These are phyloP conservation scores for Macrotis lagotis DNA, from an alignment of 2,113 vertebrate species.

Conservation along the genomic window DNA sequence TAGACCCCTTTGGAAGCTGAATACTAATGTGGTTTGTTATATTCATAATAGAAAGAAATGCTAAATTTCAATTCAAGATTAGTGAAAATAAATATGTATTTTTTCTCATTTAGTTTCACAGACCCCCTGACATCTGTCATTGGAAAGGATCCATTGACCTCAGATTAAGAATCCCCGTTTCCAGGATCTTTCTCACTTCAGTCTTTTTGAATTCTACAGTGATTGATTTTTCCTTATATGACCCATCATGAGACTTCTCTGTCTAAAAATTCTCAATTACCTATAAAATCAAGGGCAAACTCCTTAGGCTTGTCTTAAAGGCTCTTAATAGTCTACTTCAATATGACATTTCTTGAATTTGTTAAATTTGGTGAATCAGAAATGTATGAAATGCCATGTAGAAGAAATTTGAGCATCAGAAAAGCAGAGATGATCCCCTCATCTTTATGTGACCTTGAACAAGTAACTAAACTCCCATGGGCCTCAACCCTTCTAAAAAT, in stretches of 20 bases:
- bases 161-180: neutral
- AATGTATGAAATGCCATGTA: neutral
- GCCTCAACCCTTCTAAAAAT: neutral
- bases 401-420: neutral
- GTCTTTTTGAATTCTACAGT: neutral
- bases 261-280: slow-evolving; percentile 19
- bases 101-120: neutral
- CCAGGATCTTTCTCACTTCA: neutral
- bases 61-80: neutral
- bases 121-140: neutral
- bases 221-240: neutral
- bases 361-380: neutral
- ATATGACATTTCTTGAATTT: slow-evolving; percentile 6
- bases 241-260: neutral
- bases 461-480: neutral
- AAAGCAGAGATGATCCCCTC: neutral
- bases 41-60: neutral
- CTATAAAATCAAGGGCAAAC: slow-evolving; percentile 1
- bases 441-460: neutral
- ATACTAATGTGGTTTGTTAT: neutral
- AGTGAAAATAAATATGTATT: neutral
- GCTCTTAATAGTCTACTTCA: slow-evolving; percentile 4
- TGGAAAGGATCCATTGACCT: neutral
- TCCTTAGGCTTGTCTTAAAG: neutral
- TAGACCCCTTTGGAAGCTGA: neutral